These are phyloP conservation scores for Tetanocera ferruginea DNA, from an alignment of 2,888 invertebrate genomes.

Conservation along the genomic window DNA sequence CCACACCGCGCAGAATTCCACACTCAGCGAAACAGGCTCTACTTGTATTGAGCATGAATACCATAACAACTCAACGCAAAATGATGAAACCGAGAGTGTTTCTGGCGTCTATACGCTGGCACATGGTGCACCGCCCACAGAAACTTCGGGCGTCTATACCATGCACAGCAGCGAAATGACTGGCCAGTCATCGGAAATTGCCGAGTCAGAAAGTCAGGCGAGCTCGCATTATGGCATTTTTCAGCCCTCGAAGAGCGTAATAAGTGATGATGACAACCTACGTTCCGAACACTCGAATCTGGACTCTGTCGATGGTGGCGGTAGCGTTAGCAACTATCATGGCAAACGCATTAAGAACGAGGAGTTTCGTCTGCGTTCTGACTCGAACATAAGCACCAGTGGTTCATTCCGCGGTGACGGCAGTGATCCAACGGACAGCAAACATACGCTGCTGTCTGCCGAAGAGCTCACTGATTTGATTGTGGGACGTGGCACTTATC, in stretches of 20 bases:
- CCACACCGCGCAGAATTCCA: conserved; percentile 89
- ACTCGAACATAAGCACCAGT: conserved; percentile 84
- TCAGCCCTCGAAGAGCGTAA: conserved; percentile 72
- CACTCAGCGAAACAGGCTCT: conserved; percentile 79
- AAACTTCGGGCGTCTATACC: conserved; percentile 89
- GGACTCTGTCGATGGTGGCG: conserved; percentile 74
- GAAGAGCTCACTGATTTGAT: conserved; percentile 87
- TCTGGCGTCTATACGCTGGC: conserved; percentile 75
- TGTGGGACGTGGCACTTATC: conserved; percentile 84
- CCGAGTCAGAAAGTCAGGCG: conserved; percentile 71
- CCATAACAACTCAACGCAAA: background rate
- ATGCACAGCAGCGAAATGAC: conserved; percentile 78
- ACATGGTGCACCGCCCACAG: conserved; percentile 79
- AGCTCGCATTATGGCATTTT: conserved; percentile 74
- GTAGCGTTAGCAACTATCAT: conserved; percentile 70
- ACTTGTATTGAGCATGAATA: conserved; percentile 78
- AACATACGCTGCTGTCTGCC: conserved; percentile 82
- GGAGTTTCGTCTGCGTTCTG: conserved; percentile 78
- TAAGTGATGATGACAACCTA: conserved; percentile 56
- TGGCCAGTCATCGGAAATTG: conserved; percentile 73
- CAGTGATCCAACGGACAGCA: conserved; percentile 87
- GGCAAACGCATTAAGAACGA: conserved; percentile 68
- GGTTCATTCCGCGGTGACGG: conserved; percentile 89
- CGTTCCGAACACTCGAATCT: conserved; percentile 66
- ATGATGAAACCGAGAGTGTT: conserved; percentile 70